Evolutionary conservation across 2,113 vertebrate species (phyloP), one percentile per base, ranked within the genome.

Genomic region (Danio rerio): DNA sequence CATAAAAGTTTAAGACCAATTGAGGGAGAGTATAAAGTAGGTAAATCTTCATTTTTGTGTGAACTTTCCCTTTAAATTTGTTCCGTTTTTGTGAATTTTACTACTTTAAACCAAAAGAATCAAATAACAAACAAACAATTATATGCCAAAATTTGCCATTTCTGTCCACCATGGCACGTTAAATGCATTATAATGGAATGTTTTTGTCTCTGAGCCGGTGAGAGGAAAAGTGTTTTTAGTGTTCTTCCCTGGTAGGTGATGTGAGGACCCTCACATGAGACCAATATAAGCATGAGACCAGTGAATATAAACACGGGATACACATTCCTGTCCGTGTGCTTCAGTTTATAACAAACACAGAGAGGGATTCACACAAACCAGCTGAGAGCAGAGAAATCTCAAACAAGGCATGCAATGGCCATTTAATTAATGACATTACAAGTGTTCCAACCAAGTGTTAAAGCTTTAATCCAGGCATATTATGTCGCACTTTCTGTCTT

Each of bases 201-300:
- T 81, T 70, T 47, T 42, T 78, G 45, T 47, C 40, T 52, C 31
- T 10, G 58, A 18, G 50, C 10, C 42, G 31, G 18, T 58, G 55
- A 52, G 49, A 78, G 47, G 55, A 40, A 75, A 49, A 55, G 20
- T 53, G 61, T 55, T 47, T 52, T 49, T 61, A 47, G 45, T 62
- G 58, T 50, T 50, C 20, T 21, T n/a, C 12, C 12, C 73, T 40
- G 20, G n/a, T 42, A 70, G 72, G 18, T 79, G 40, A 69, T 56
- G 63, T 49, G 42, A 49, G 49, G 20, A 13, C 16, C 70, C 85
- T 90, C 92, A 88, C 92, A 93, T 93, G 93, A 94, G 83, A 68
- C 70, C 71, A 85, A 91, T 87, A 86, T 75, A 87, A 90, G 83
- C 85, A 88, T 84, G 87, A 85, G 89, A 90, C 81, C 81, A 80